Percentiles rank a stretch among this genome's conserved stretches.
phyloP scores from a whole-genome alignment of 2,113 vertebrate genomes.

The rabbit (Oryctolagus cuniculus) region DNA sequence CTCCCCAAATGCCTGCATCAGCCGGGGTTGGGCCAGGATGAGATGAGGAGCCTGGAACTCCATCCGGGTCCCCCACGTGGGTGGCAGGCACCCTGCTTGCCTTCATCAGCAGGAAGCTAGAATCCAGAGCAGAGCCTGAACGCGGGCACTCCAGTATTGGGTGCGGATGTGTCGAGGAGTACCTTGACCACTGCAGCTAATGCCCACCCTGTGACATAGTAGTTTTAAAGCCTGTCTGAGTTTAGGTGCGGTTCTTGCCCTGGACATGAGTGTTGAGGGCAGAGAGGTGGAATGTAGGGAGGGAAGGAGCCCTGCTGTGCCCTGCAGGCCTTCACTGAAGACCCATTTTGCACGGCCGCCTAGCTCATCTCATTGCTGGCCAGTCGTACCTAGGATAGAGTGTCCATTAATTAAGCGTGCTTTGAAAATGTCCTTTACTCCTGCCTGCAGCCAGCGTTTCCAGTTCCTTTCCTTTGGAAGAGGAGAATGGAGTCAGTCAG shows the following conservation, averaged over 20 bases:
- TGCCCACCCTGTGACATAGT: no score
- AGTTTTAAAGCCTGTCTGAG: background rate
- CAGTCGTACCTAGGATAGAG: background rate
- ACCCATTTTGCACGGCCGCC: background rate
- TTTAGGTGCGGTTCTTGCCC: background rate
- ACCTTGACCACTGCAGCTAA: no score
- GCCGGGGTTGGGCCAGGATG: no score
- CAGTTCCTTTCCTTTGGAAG: conserved; percentile 42
- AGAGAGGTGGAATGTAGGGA: background rate
- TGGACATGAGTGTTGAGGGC: background rate
- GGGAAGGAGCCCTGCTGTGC: background rate
- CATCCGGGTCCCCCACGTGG: no score
- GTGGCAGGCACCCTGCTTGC: no score
- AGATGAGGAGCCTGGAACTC: no score
- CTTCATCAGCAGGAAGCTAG: no score
- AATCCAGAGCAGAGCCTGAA: no score
- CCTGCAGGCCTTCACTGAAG: background rate
- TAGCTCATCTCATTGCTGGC: background rate
- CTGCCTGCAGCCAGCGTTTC: background rate
- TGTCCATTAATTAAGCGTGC: conserved; percentile 23
- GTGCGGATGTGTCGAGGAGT: no score
- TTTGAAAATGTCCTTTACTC: conserved; percentile 32
- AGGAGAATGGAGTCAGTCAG: background rate
- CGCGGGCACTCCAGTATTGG: no score
- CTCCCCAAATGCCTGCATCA: no score